Evolutionary conservation across 2,113 vertebrate genomes (phyloP), one percentile per base, ranked within the genome.

Genomic region (Sitta europaea): DNA sequence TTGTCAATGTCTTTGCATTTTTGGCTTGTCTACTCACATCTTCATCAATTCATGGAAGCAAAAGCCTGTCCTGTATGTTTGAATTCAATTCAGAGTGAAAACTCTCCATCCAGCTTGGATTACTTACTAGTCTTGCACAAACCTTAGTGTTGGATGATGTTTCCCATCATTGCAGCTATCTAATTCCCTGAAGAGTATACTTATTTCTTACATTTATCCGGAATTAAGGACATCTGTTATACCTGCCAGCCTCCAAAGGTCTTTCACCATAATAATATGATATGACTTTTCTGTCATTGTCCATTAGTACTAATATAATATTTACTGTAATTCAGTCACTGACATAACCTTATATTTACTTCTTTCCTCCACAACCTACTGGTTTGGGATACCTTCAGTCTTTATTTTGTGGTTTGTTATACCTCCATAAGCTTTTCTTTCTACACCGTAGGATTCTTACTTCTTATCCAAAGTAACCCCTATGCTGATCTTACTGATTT

Each of bases 171-270:
- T 82, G 22, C 28, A 84, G 31, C 25, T 86, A 42, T 72, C 45
- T 79, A 53, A 70, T 66, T 92, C 71, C 90, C 85, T 40, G 36
- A 79, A 70, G 54, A 54, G 8, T 58, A 16, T 35, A 45, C 16
- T 88, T 83, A 27, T 62, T 90, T 88, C 54, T 88, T 73, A 51
- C 5, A 55, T 88, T 83, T 92, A 86, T 54, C 33, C 31, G 67
- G 55, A 94, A 91, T 90, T 86, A 88, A 88, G 35, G 75, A 88
- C 81, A 92, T 43, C 50, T 93, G 72, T 88, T 92, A 43, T 84
- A 95, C 55, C 33, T 93, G 17, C 22, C 62, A 63, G 28, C 38
- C 71, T 85, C 53, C 55, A 79, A 72, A 85, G 20, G 22, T 47
- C 86, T 94, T 90, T 62, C 66, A 54, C 17, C 27, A 76, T 59